phyloP scores from a whole-genome alignment of 2,888 invertebrate species.

The Caenorhabditis imperialis region DNA sequence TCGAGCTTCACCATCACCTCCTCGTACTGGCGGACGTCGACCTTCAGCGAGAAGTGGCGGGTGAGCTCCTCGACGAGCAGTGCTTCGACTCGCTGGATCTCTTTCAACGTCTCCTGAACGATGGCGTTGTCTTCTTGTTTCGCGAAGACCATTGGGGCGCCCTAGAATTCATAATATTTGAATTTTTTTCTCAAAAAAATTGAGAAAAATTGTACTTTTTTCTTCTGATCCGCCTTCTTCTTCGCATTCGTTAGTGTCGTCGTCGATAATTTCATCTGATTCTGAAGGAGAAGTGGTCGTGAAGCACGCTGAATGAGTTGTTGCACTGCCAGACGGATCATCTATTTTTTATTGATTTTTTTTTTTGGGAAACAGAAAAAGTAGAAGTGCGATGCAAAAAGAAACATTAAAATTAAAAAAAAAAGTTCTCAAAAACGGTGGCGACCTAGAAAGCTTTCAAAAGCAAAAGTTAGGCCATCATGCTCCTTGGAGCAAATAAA shows the following conservation, averaged over 20 bases:
- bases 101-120: constrained; percentile 54
- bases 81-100: constrained; percentile 59
- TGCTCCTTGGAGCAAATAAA: constrained; percentile 14
- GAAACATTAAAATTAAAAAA: neutral
- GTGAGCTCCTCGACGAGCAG: constrained; percentile 50
- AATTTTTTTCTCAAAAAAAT: too few relatives aligned
- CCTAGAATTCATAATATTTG: constrained; percentile 11
- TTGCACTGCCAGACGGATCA: constrained; percentile 25
- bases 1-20: constrained; percentile 69
- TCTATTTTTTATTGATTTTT: neutral
- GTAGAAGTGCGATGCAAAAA: too few relatives aligned
- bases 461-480: constrained; percentile 4
- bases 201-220: constrained; percentile 28
- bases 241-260: constrained; percentile 10
- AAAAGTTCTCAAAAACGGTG: neutral
- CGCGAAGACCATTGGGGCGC: constrained; percentile 17
- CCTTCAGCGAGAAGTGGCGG: constrained; percentile 62
- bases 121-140: constrained; percentile 48
- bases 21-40: constrained; percentile 72
- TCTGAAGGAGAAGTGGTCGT: constrained; percentile 9
- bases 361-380: too few relatives aligned
- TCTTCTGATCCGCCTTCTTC: constrained; percentile 43
- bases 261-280: constrained; percentile 12
- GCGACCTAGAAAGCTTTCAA: neutral
- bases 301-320: constrained; percentile 19